Evolutionary conservation across 1,140 invertebrate species (phyloP).

Genomic region (Choristoneura fumiferana): DNA sequence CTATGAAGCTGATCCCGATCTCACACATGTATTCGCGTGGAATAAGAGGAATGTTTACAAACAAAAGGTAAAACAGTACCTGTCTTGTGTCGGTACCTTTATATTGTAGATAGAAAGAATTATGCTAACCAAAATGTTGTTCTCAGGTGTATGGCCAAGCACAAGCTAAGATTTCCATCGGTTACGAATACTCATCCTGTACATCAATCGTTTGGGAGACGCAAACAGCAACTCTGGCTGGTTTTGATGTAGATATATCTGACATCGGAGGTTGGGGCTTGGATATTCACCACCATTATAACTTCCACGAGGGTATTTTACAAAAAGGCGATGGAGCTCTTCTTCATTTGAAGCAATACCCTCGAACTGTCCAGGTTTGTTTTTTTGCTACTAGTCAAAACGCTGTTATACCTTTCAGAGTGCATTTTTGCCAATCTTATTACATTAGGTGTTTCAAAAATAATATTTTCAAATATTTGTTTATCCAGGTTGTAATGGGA

Average conservation of each 20-base stretch:
- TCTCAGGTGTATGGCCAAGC: conserved; percentile 89
- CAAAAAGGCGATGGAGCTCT: conserved; percentile 97
- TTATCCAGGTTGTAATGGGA: conserved; percentile 89
- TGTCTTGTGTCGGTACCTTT: too few relatives aligned
- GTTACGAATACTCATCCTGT: conserved; percentile 96
- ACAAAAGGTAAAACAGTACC: conserved; percentile 88
- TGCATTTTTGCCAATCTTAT: too few relatives aligned
- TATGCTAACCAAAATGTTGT: background rate
- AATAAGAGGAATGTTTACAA: conserved; percentile 98
- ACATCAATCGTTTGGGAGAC: conserved; percentile 94
- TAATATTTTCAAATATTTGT: background rate
- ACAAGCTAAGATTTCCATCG: conserved; percentile 92
- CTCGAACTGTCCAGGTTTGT: conserved; percentile 86
- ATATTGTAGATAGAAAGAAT: conserved; percentile 17
- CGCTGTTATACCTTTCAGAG: too few relatives aligned
- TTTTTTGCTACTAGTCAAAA: background rate
- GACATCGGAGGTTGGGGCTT: conserved; percentile 98
- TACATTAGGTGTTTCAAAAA: too few relatives aligned
- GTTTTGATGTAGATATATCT: conserved; percentile 98
- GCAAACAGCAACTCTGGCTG: conserved; percentile 94
- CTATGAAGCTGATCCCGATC: conserved; percentile 96
- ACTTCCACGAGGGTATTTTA: conserved; percentile 97
- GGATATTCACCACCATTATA: conserved; percentile 98
- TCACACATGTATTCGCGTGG: conserved; percentile 98
- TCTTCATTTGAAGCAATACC: conserved; percentile 95